phyloP scores from a whole-genome alignment of 2,113 vertebrate species.

The Carollia perspicillata region DNA sequence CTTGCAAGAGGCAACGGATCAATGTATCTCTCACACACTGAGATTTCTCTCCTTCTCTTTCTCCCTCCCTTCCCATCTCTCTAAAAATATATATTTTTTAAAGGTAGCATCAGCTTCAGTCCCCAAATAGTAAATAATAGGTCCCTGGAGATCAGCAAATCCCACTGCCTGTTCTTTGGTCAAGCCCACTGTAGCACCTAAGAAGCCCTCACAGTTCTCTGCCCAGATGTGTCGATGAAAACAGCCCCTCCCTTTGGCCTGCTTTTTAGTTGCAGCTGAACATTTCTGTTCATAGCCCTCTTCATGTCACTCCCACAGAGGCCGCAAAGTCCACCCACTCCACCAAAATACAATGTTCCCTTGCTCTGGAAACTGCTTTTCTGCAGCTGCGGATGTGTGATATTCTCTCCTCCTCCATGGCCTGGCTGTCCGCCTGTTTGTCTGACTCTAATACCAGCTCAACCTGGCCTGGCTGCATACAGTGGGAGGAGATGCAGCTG shows the following conservation, averaged over 20 bases:
- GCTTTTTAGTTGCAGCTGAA: neutral
- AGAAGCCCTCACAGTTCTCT: neutral
- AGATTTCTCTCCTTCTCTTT: too few species aligned
- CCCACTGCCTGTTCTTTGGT: slow-evolving; percentile 12
- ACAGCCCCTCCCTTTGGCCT: neutral
- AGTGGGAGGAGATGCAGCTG: neutral
- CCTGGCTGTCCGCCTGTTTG: neutral
- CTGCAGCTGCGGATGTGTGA: neutral
- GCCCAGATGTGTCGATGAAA: neutral
- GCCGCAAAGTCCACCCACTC: neutral
- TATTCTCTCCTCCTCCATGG: neutral
- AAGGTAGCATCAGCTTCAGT: neutral
- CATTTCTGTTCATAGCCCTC: neutral
- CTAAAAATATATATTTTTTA: neutral
- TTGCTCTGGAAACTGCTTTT: neutral
- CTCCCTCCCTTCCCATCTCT: too few species aligned
- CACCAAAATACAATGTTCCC: neutral
- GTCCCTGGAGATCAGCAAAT: neutral
- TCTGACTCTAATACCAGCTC: neutral
- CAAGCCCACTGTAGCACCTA: neutral
- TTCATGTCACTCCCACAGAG: neutral
- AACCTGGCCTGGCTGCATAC: neutral
- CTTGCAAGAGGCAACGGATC: too few species aligned
- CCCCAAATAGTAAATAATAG: slow-evolving; percentile 11
- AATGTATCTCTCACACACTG: too few species aligned